These are phyloP conservation scores for Cyclura pinguis DNA, from an alignment of 2,797 vertebrate species.

Conservation along the genomic window DNA sequence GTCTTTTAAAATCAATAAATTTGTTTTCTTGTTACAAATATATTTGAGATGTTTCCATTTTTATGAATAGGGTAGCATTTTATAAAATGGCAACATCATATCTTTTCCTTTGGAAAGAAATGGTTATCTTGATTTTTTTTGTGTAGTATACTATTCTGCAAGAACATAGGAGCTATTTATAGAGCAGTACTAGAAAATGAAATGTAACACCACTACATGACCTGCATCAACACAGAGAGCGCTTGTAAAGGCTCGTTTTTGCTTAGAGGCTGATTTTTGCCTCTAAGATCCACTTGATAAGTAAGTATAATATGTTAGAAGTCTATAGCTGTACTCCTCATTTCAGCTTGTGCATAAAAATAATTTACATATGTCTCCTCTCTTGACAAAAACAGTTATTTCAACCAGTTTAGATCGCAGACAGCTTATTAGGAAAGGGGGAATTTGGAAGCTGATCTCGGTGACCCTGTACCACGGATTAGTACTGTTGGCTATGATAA, in stretches of 20 bases:
- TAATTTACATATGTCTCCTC: background rate
- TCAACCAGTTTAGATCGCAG: background rate
- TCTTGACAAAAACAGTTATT: background rate
- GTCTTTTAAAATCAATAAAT: slow-evolving; percentile 99
- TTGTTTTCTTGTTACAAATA: slow-evolving; percentile 95
- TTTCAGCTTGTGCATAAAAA: background rate
- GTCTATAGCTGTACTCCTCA: background rate
- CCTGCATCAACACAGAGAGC: background rate
- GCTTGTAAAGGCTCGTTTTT: background rate
- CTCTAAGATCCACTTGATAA: background rate
- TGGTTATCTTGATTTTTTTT: background rate
- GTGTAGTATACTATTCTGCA: background rate
- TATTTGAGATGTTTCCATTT: slow-evolving; percentile 70
- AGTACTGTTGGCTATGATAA: background rate
- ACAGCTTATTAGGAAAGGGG: background rate
- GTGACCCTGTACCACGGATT: background rate
- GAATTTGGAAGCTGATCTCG: background rate
- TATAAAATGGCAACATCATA: background rate
- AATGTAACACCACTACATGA: background rate
- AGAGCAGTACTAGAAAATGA: background rate
- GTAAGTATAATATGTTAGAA: background rate
- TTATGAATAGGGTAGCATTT: background rate
- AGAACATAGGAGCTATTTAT: background rate
- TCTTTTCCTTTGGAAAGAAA: background rate
- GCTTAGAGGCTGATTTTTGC: background rate